phyloP scores from a whole-genome alignment of 2,888 invertebrate species.

The Alloscopus bannaensis region DNA sequence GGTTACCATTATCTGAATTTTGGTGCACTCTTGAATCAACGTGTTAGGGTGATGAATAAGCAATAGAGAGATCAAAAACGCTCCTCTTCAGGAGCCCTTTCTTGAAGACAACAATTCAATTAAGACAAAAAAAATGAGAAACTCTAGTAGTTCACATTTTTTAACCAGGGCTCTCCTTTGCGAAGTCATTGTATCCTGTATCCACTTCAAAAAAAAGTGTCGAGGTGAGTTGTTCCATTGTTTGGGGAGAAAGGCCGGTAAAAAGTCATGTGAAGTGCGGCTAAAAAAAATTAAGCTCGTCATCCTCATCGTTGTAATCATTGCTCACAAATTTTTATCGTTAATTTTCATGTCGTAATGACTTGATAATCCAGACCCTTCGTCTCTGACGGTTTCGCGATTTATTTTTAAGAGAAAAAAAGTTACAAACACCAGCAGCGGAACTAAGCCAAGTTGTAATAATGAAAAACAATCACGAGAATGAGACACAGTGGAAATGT shows the following conservation, averaged over 20 bases:
- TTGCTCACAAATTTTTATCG: too few species aligned
- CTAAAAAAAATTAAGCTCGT: constrained; percentile 62
- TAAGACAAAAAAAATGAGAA: constrained; percentile 45
- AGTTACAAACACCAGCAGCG: constrained; percentile 57
- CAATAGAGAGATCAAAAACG: constrained; percentile 50
- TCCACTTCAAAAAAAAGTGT: neutral
- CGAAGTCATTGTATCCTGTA: neutral
- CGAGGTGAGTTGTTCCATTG: neutral
- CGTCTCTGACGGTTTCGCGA: too few species aligned
- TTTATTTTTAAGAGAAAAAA: too few species aligned
- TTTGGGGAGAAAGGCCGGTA: constrained; percentile 45
- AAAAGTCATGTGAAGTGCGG: constrained; percentile 49
- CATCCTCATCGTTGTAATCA: constrained; percentile 62
- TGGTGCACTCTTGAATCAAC: neutral
- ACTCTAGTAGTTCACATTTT: constrained; percentile 33
- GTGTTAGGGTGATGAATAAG: constrained; percentile 51
- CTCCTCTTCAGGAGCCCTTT: constrained; percentile 1
- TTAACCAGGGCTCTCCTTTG: too few species aligned
- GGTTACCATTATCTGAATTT: constrained; percentile 17
- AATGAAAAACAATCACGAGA: constrained; percentile 33
- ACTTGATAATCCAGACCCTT: too few species aligned
- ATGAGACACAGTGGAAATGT: constrained; percentile 26
- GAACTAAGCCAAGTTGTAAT: constrained; percentile 53
- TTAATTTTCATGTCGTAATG: too few species aligned
- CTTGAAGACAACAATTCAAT: constrained; percentile 56